These are phyloP conservation scores for Rhabdophis nuchalis DNA, from an alignment of 2,797 vertebrate species.

Conservation along the genomic window DNA sequence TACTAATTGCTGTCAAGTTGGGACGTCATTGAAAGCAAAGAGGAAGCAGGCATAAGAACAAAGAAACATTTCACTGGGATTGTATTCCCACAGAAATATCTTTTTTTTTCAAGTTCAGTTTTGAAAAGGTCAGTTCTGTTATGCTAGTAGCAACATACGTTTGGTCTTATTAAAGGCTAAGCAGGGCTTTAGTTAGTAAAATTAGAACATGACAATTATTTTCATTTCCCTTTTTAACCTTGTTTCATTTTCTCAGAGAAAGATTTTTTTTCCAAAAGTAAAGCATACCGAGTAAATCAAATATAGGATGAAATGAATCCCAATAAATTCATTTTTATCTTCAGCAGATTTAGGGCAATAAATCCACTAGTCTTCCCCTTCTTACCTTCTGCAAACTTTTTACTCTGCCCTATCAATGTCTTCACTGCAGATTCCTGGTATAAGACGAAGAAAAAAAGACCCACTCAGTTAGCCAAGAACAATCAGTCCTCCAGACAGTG, in stretches of 20 bases:
- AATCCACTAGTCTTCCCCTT: not conserved
- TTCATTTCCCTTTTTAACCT: constrained; percentile 31
- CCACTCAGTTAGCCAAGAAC: not conserved
- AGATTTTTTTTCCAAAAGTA: not conserved
- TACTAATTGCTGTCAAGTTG: not conserved
- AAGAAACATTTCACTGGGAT: not conserved
- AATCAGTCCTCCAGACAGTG: not conserved
- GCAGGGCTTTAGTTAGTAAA: not conserved
- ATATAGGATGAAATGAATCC: not conserved
- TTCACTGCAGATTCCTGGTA: not conserved
- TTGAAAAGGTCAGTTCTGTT: constrained; percentile 41
- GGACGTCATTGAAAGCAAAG: not conserved
- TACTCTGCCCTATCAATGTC: not conserved
- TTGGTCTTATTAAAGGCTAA: constrained; percentile 22
- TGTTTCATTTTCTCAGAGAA: not conserved
- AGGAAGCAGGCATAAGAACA: not conserved
- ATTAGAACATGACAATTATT: constrained; percentile 1
- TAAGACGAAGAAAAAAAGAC: not conserved
- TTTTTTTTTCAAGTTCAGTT: not conserved
- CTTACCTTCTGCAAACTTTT: not conserved
- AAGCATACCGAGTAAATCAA: not conserved
- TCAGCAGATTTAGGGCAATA: not conserved
- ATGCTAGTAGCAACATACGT: constrained; percentile 15
- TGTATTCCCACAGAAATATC: not conserved
- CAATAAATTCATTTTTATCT: not conserved